phyloP scores from a whole-genome alignment of 2,113 vertebrate species.

The Leptosomus discolor region DNA sequence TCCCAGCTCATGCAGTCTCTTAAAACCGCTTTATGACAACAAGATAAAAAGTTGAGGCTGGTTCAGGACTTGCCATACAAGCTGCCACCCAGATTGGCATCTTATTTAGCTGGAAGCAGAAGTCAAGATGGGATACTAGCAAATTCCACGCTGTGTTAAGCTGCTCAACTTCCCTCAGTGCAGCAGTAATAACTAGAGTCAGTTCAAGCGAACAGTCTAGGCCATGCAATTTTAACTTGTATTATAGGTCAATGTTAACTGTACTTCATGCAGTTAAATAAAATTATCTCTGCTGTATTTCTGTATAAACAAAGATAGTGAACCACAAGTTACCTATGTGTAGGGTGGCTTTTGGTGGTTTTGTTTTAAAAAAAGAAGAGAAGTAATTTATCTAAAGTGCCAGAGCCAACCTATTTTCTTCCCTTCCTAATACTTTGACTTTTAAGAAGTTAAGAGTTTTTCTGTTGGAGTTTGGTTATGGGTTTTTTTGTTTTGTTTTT shows the following conservation, averaged over 20 bases:
- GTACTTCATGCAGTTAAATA: background rate
- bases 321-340: background rate
- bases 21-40: background rate
- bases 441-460: background rate
- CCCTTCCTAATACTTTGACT: background rate
- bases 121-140: background rate
- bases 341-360: background rate
- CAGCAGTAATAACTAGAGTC: background rate
- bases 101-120: background rate
- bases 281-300: background rate
- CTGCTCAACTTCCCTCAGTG: background rate
- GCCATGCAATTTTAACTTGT: background rate
- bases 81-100: background rate
- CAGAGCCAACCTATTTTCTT: background rate
- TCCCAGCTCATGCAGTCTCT: background rate
- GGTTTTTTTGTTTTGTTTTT: too few relatives aligned
- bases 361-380: background rate
- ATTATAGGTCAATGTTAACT: background rate
- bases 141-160: background rate
- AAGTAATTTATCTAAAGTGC: background rate
- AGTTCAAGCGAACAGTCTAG: background rate
- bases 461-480: too few relatives aligned
- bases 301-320: background rate
- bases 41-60: background rate
- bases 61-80: background rate